Evolutionary conservation across 92 coral and sea anemone genomes (phyloP), one percentile per base, ranked within the genome.

Genomic region (Phenganax marumi): DNA sequence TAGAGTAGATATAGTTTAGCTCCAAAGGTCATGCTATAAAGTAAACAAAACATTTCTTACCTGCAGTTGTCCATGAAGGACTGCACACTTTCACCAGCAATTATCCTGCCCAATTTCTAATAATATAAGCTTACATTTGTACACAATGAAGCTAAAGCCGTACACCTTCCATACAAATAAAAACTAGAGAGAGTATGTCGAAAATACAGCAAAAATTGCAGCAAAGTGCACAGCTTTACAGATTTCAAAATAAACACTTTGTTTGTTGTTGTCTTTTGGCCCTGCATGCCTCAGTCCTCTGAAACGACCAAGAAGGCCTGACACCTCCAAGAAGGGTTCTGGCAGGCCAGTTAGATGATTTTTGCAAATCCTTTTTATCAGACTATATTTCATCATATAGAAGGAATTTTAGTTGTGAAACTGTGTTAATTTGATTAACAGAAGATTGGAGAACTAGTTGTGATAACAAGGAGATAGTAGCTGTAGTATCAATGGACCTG

Each of bases 401-500:
- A n/a, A n/a, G n/a, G n/a, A n/a, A n/a, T n/a, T n/a, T n/a, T n/a
- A n/a, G n/a, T n/a, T n/a, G n/a, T 78, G 83, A 78, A 22, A 60
- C 72, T 25, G n/a, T 56, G 22, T 23, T 78, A 50, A 18, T 78
- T 19, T 33, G 33, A 54, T 53, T 78, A 25, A 53, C 65, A 52
- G 83, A 78, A 60, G 70, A 78, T 25, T 78, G 83, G 81, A 76
- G 60, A 48, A 1, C 9, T 8, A 56, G 69, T 56, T 66, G 6
- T 14, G 69, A 53, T 17, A 76, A 54, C 19, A 76, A 76, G 24
- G 19, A 76, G 50, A 22, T 33, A 8, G 80, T 76, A 0, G 68
- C 52, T 17, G 71, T 78, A 56, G 69, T 78, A 19, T 78, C 83
- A 12, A 78, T 78, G 83, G 72, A 78, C 49, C 49, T 76, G 39